These are phyloP conservation scores for Gorilla gorilla DNA, from an alignment of 2,113 vertebrate species.

Conservation along the genomic window DNA sequence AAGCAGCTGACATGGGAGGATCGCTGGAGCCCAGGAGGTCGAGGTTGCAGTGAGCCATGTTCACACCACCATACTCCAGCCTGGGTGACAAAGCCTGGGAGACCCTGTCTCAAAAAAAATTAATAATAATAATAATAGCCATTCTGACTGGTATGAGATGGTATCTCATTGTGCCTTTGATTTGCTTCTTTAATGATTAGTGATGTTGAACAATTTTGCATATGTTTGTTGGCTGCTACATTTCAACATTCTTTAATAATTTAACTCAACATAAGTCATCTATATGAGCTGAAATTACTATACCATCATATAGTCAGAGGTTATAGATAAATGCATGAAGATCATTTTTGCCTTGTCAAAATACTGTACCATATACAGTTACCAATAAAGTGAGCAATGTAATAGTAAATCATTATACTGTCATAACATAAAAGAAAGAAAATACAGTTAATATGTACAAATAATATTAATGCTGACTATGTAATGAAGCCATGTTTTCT, in stretches of 20 bases:
- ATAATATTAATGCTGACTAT: conserved; percentile 14
- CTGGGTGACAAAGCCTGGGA: too few species aligned
- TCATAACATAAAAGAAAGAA: not conserved
- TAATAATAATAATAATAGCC: too few species aligned
- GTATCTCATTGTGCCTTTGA: too few species aligned
- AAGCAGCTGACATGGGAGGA: too few species aligned
- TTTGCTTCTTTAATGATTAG: too few species aligned
- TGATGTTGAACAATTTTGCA: too few species aligned
- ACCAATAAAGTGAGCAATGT: not conserved
- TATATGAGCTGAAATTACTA: not conserved
- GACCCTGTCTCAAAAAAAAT: too few species aligned
- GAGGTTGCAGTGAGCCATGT: too few species aligned
- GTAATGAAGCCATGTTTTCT: not conserved
- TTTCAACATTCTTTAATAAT: not conserved
- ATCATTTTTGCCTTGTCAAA: conserved; percentile 26
- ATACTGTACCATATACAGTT: not conserved
- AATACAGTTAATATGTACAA: not conserved
- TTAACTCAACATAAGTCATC: not conserved
- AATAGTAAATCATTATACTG: not conserved
- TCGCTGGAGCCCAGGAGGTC: too few species aligned
- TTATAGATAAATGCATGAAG: not conserved
- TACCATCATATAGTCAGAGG: not conserved
- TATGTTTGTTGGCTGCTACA: too few species aligned
- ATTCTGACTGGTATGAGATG: too few species aligned
- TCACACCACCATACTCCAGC: too few species aligned